Percentiles rank a stretch among this genome's conserved stretches.
Evolutionary conservation across 92 coral and sea anemone genomes (phyloP).

Genomic region (Zoanthus gigantus): DNA sequence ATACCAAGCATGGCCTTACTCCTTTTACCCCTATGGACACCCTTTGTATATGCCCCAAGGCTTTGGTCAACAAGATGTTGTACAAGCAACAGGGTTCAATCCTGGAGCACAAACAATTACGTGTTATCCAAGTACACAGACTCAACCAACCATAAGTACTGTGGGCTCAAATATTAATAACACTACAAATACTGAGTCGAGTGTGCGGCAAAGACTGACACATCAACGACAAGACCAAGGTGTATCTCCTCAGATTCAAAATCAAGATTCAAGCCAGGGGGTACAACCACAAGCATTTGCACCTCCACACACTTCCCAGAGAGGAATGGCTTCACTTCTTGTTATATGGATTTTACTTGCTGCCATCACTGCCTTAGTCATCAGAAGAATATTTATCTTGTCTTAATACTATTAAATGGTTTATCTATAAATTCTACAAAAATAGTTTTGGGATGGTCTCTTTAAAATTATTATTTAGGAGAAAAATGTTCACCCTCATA

Average conservation of each 20-base stretch:
- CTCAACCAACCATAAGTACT: slow-evolving; percentile 1
- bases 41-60: slow-evolving; percentile 41
- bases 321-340: slow-evolving; percentile 81
- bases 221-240: slow-evolving; percentile 1
- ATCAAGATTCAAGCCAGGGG: slow-evolving; percentile 6
- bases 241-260: neutral
- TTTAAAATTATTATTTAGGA: too few relatives aligned
- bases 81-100: slow-evolving; percentile 19
- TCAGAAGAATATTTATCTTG: slow-evolving; percentile 73
- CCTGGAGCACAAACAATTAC: slow-evolving; percentile 1
- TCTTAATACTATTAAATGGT: neutral
- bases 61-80: neutral
- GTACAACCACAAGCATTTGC: slow-evolving; percentile 17
- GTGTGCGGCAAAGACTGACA: slow-evolving; percentile 12
- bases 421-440: too few relatives aligned
- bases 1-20: slow-evolving; percentile 43
- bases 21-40: slow-evolving; percentile 45
- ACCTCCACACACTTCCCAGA: slow-evolving; percentile 65
- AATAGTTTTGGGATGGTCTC: too few relatives aligned
- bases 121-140: neutral
- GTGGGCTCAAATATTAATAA: slow-evolving; percentile 12
- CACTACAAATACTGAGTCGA: neutral
- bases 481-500: too few relatives aligned
- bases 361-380: slow-evolving; percentile 73
- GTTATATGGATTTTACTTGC: slow-evolving; percentile 78